These are phyloP conservation scores for Percina caprodes DNA, from an alignment of 2,113 vertebrate genomes.

Conservation along the genomic window DNA sequence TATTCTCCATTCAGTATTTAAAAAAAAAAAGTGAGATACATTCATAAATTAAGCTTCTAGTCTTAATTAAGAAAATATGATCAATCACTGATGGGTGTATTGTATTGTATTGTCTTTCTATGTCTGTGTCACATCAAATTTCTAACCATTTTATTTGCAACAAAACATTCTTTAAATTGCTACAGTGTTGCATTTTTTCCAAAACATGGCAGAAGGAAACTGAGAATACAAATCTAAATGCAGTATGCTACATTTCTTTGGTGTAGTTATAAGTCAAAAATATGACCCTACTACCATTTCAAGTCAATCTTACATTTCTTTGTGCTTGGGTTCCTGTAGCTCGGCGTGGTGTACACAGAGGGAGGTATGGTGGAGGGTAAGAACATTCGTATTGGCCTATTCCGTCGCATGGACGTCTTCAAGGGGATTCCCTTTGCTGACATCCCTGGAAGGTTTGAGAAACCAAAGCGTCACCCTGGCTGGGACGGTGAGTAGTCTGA, in stretches of 20 bases:
- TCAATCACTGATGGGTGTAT: background rate
- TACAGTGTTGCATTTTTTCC: background rate
- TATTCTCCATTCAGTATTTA: background rate
- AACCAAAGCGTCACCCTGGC: constrained; percentile 89
- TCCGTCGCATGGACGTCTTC: constrained; percentile 88
- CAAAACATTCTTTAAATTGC: background rate
- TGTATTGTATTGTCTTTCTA: background rate
- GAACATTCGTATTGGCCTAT: constrained; percentile 82
- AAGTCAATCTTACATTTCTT: background rate
- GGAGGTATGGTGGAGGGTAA: constrained; percentile 91
- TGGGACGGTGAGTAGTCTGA: constrained; percentile 88
- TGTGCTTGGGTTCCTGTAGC: constrained; percentile 72
- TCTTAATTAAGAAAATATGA: background rate
- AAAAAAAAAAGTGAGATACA: background rate
- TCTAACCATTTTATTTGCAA: background rate
- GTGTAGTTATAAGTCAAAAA: background rate
- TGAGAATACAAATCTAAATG: background rate
- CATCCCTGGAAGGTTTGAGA: constrained; percentile 85
- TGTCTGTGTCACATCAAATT: background rate
- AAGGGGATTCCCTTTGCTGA: constrained; percentile 94
- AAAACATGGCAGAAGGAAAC: background rate
- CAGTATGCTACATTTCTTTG: background rate
- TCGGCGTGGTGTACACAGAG: constrained; percentile 90
- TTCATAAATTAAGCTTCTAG: background rate
- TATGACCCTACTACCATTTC: background rate